Base-by-base conservation (phyloP, 2,888 invertebrate species). In the Cosmia pyralina region DNA sequence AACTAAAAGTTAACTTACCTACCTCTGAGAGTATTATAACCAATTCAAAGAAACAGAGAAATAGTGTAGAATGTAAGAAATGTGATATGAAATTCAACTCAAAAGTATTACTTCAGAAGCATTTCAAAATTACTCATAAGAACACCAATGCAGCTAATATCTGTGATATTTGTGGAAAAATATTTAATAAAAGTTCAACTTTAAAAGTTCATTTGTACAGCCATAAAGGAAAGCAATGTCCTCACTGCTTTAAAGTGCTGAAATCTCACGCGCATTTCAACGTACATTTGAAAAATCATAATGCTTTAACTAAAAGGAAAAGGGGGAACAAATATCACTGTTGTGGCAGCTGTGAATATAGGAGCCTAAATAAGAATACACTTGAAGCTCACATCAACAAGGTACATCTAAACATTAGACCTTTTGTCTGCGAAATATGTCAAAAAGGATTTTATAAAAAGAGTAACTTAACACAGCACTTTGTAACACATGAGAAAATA, bases 311-410 rank as follows among this genome's bases (percentile, higher is more conserved):
- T 5, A 90, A 80, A 76, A 81, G 77, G n/a, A 83, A 85, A 69
- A 72, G 83, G 7, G 84, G 59, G 10, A 81, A 75, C 34, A 85
- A 79, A 53, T 83, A 84, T 52, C 86, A 90, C 50, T 76, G 69
- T 19, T 94, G 94, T 69, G 81, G 82, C 55, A 46, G 81, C 6
- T 94, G 94, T 82, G 69, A 82, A 4, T 94, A 92, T 63, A 85
- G 73, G 69, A 91, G 90, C 38, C 28, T 88, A 0, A 91, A 90
- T 78, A 93, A 92, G 75, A 78, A 78, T 10, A 90, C 90, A 15
- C 77, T 94, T 13, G 88, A 93, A 70, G 93, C 92, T 0, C 94
- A 94, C 75, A 89, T 88, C 1, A 93, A 94, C 66, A 94, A 92
- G 81, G 75, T 79, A 0, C 94, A 94, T 83, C 85, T 93, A 46